Percentiles rank a stretch among this genome's conserved stretches.
These are phyloP conservation scores for Hepsetus odoe DNA, from an alignment of 2,113 vertebrate species.

Conservation along the genomic window DNA sequence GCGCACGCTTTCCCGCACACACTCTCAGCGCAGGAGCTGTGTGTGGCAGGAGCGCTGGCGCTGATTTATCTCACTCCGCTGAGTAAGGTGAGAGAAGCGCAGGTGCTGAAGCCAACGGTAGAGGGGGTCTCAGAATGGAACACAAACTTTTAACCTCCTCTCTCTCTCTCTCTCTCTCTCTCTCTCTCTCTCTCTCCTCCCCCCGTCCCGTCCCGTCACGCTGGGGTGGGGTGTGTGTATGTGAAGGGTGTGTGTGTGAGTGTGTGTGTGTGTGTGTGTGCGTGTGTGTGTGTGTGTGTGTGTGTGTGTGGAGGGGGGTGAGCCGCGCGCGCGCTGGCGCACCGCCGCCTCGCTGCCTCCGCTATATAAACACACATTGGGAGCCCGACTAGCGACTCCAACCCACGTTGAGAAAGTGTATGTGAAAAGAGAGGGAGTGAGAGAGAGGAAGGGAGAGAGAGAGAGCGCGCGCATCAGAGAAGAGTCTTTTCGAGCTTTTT, in stretches of 20 bases:
- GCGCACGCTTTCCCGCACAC: not conserved
- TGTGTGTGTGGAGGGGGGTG: slow-evolving; percentile 45
- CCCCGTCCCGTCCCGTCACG: slow-evolving; percentile 70
- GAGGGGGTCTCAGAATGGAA: not conserved
- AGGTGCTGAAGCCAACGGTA: slow-evolving; percentile 2
- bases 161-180: slow-evolving; percentile 25
- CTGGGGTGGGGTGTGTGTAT: slow-evolving; percentile 57
- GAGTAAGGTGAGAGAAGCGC: not conserved
- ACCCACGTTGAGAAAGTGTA: slow-evolving; percentile 77
- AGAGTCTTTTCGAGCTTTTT: slow-evolving; percentile 56
- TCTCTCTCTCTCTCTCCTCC: slow-evolving; percentile 58
- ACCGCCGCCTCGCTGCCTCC: slow-evolving; percentile 78
- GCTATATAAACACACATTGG: slow-evolving; percentile 93
- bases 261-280: slow-evolving; percentile 47
- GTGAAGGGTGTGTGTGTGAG: slow-evolving; percentile 50
- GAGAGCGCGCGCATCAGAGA: slow-evolving; percentile 48
- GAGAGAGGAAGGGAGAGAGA: slow-evolving; percentile 12
- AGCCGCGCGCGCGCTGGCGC: slow-evolving; percentile 70
- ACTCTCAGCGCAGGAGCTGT: not conserved
- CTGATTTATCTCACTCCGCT: not conserved
- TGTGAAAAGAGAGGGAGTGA: slow-evolving; percentile 56
- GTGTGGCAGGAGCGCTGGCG: not conserved
- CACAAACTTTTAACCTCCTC: slow-evolving; percentile 2
- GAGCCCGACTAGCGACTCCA: slow-evolving; percentile 76
- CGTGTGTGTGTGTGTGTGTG: not conserved